Evolutionary conservation across 1,140 invertebrate species (phyloP).

Genomic region (Ceratoteleas bidentatus): DNA sequence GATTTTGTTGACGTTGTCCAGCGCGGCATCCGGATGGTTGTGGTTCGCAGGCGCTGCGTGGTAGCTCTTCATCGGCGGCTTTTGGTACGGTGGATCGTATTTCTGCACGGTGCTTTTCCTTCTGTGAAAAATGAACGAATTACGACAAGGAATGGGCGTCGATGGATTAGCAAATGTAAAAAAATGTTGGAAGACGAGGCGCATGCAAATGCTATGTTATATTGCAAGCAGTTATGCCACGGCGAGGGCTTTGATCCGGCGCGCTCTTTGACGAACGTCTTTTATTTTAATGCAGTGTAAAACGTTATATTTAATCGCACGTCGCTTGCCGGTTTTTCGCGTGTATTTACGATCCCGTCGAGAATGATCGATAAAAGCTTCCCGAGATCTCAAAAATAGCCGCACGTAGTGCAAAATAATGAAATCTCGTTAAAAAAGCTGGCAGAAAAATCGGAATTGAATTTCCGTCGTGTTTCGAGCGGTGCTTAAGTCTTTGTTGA

Average conservation of each 20-base stretch:
- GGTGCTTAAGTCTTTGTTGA: slow-evolving; percentile 40
- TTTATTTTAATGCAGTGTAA: slow-evolving; percentile 5
- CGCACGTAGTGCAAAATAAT: not conserved
- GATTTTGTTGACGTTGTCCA: slow-evolving; percentile 90
- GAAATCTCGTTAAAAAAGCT: not conserved
- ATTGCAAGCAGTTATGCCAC: slow-evolving; percentile 32
- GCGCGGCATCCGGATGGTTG: slow-evolving; percentile 84
- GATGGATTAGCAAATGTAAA: slow-evolving; percentile 37
- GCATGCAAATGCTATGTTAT: slow-evolving; percentile 69
- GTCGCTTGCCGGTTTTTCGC: no score
- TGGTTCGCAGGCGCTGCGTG: slow-evolving; percentile 81
- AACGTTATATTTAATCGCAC: not conserved
- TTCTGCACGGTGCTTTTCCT: slow-evolving; percentile 93
- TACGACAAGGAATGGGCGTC: slow-evolving; percentile 54
- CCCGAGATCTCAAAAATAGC: no score
- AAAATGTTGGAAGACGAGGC: slow-evolving; percentile 68
- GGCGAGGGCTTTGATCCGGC: slow-evolving; percentile 35
- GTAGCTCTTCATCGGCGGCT: slow-evolving; percentile 89
- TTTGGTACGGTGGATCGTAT: slow-evolving; percentile 91
- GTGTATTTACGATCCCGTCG: no score
- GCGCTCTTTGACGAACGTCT: slow-evolving; percentile 10
- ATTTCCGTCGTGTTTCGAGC: slow-evolving; percentile 15
- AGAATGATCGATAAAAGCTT: no score
- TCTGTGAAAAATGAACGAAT: slow-evolving; percentile 79
- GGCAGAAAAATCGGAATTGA: not conserved